Evolutionary conservation across 1,140 invertebrate genomes (phyloP).

Genomic region (Calliphora vicina): DNA sequence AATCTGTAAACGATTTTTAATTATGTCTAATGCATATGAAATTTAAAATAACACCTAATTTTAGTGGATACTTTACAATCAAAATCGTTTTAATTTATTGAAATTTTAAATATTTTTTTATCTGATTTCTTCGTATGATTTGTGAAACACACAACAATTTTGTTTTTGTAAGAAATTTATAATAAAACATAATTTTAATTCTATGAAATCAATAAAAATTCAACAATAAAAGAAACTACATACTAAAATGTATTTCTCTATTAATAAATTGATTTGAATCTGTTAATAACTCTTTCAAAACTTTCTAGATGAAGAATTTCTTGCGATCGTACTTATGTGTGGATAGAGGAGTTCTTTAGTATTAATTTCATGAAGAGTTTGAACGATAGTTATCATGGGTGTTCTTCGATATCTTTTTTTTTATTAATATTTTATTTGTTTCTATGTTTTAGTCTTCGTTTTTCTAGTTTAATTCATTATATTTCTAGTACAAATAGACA

Average conservation of each 20-base stretch:
- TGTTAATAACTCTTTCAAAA: constrained; percentile 5
- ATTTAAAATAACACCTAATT: too few relatives aligned
- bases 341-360: background rate
- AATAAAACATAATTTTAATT: background rate
- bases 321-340: background rate
- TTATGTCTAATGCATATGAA: too few relatives aligned
- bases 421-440: background rate
- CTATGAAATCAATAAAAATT: constrained; percentile 15
- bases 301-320: background rate
- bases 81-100: too few relatives aligned
- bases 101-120: too few relatives aligned
- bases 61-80: too few relatives aligned
- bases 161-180: background rate
- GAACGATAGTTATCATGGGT: background rate
- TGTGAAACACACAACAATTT: background rate
- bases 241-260: background rate
- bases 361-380: background rate
- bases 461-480: background rate
- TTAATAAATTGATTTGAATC: constrained; percentile 24
- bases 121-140: too few relatives aligned
- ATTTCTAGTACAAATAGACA: background rate
- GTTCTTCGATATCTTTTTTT: background rate
- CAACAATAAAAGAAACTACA: background rate
- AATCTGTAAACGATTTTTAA: too few relatives aligned
- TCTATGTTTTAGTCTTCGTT: background rate